A percentile compares a stretch with the other conserved stretches of the same genome.
Conservation (phyloP, 2,113 vertebrate genomes). For the Aix galericulata region DNA sequence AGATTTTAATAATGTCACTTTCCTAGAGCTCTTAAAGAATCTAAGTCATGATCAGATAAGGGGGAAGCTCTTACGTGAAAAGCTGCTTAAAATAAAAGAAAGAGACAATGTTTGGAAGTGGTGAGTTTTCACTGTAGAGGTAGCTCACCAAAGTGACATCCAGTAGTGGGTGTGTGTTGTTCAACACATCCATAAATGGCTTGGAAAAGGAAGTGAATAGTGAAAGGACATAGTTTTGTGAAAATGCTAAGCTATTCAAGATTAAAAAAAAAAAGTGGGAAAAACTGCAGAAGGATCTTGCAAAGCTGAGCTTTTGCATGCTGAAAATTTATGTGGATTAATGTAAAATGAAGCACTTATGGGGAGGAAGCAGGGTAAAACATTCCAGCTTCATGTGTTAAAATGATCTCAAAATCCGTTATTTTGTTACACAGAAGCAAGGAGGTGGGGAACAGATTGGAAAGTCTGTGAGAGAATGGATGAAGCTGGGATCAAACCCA, state of each 20-base stretch:
- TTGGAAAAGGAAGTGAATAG: neutral
- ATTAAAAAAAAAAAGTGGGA: neutral
- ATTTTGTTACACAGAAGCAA: neutral
- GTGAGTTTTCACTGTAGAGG: neutral
- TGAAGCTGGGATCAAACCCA: neutral
- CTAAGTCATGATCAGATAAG: neutral
- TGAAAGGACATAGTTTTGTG: neutral
- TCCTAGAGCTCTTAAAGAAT: neutral
- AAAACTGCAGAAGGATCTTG: neutral
- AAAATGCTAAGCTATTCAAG: neutral
- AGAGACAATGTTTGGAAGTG: neutral
- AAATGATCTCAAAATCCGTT: neutral
- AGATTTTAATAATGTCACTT: neutral
- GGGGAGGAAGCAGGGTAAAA: neutral
- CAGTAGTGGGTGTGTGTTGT: neutral
- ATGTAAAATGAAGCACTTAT: neutral
- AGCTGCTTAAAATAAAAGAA: neutral
- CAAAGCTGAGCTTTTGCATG: neutral
- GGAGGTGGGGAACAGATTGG: neutral
- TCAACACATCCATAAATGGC: neutral
- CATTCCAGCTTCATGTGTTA: neutral
- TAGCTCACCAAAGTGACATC: neutral
- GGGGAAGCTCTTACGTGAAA: neutral
- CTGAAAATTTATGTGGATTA: neutral
- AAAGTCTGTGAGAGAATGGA: neutral